A percentile compares a stretch with the other conserved stretches of the same genome.
Conservation (phyloP, 2,113 vertebrate genomes). For the Lynx canadensis region DNA sequence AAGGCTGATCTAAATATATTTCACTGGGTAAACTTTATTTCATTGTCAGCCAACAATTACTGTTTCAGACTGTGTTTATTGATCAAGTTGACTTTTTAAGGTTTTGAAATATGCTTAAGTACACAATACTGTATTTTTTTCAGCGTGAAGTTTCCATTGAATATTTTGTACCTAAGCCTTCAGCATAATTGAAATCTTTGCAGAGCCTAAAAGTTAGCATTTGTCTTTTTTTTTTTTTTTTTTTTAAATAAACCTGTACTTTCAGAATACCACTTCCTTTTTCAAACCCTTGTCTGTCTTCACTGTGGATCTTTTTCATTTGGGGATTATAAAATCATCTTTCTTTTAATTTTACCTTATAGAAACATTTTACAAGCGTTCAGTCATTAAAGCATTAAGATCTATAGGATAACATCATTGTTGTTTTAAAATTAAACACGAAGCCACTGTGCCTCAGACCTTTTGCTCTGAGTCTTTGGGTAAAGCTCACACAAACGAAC, state of each 20-base stretch:
- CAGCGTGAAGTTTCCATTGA: not conserved
- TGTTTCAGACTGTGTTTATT: constrained; percentile 6
- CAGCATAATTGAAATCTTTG: not conserved
- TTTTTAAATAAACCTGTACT: not conserved
- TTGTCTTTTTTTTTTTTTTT: not conserved
- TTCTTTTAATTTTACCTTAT: not conserved
- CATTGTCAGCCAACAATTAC: not conserved
- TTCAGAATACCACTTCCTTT: not conserved
- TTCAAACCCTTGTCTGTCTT: not conserved
- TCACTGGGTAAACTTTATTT: not conserved
- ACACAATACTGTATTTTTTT: not conserved
- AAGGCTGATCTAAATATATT: not conserved
- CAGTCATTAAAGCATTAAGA: not conserved
- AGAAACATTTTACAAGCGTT: not conserved
- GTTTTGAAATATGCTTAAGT: constrained; percentile 31
- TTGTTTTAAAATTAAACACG: not conserved
- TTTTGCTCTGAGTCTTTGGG: not conserved
- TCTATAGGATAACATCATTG: not conserved
- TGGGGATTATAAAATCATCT: not conserved
- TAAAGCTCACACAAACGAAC: not conserved
- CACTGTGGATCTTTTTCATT: not conserved
- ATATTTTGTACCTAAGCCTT: constrained; percentile 13
- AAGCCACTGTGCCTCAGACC: not conserved
- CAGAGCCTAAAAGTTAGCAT: not conserved
- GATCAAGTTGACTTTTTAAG: not conserved